These are phyloP conservation scores for Whitmania pigra DNA, from an alignment of 1,140 invertebrate species.

Conservation along the genomic window DNA sequence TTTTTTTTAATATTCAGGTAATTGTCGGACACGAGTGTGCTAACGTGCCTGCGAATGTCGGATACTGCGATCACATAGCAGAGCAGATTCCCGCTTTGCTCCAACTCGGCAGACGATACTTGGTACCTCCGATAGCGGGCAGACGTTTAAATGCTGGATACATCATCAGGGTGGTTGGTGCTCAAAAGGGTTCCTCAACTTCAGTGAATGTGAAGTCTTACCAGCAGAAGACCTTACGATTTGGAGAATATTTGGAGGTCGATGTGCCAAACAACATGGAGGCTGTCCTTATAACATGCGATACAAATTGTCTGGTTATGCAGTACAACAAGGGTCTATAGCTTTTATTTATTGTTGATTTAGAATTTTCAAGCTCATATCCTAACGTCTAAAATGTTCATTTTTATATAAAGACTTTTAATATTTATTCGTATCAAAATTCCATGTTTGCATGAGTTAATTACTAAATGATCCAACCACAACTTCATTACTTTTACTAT, in stretches of 20 bases:
- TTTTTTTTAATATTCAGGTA: not conserved
- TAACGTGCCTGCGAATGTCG: not conserved
- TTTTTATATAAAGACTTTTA: too few species aligned
- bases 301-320: constrained; percentile 9
- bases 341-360: not conserved
- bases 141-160: constrained; percentile 8
- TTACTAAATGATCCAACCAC: not conserved
- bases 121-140: constrained; percentile 11
- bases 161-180: constrained; percentile 2
- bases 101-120: constrained; percentile 4
- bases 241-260: constrained; percentile 8
- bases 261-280: not conserved
- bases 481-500: too few species aligned
- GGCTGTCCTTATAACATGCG: not conserved
- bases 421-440: too few species aligned
- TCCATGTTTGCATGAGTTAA: not conserved
- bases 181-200: not conserved
- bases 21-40: constrained; percentile 14
- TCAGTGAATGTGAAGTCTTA: too few species aligned
- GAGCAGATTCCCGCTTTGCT: constrained; percentile 10
- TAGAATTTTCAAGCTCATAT: not conserved
- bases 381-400: too few species aligned
- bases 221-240: too few species aligned
- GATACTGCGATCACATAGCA: constrained; percentile 14
- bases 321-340: constrained; percentile 14